phyloP scores from a whole-genome alignment of 2,888 invertebrate genomes.

The Campoplex nolae region DNA sequence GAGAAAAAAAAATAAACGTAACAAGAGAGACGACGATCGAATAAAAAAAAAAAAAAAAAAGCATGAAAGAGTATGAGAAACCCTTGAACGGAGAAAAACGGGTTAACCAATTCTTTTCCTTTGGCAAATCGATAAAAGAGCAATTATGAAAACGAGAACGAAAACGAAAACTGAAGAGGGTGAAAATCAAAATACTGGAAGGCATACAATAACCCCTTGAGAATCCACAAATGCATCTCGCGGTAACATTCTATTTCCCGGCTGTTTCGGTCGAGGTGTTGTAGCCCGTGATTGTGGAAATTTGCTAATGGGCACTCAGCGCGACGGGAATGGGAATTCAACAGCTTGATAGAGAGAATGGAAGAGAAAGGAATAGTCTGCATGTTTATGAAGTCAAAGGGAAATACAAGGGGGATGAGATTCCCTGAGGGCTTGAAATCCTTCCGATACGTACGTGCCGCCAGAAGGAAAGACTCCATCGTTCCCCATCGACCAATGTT shows the following conservation, averaged over 20 bases:
- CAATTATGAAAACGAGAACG: not conserved
- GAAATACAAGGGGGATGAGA: slow-evolving; percentile 30
- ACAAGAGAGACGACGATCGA: slow-evolving; percentile 6
- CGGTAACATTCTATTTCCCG: slow-evolving; percentile 30
- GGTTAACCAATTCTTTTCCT: slow-evolving; percentile 49
- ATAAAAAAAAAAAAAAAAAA: not conserved
- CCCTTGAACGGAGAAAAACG: slow-evolving; percentile 47
- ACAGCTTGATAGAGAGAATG: slow-evolving; percentile 37
- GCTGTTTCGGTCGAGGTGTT: slow-evolving; percentile 24
- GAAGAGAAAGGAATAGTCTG: slow-evolving; percentile 40
- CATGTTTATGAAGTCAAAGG: slow-evolving; percentile 45
- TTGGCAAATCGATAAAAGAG: slow-evolving; percentile 38
- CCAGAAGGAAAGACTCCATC: not conserved
- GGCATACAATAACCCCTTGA: slow-evolving; percentile 43
- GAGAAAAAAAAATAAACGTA: slow-evolving; percentile 44
- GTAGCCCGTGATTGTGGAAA: slow-evolving; percentile 62
- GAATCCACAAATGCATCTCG: slow-evolving; percentile 32
- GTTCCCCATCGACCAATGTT: not conserved
- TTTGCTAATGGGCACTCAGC: slow-evolving; percentile 62
- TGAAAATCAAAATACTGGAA: slow-evolving; percentile 14
- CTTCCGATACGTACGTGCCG: slow-evolving; percentile 16
- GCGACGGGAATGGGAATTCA: slow-evolving; percentile 49
- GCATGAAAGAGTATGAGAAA: not conserved
- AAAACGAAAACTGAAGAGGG: not conserved
- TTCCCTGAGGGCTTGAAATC: slow-evolving; percentile 43